These are phyloP conservation scores for Phyllostomus hastatus DNA, from an alignment of 2,113 vertebrate genomes.

Conservation along the genomic window DNA sequence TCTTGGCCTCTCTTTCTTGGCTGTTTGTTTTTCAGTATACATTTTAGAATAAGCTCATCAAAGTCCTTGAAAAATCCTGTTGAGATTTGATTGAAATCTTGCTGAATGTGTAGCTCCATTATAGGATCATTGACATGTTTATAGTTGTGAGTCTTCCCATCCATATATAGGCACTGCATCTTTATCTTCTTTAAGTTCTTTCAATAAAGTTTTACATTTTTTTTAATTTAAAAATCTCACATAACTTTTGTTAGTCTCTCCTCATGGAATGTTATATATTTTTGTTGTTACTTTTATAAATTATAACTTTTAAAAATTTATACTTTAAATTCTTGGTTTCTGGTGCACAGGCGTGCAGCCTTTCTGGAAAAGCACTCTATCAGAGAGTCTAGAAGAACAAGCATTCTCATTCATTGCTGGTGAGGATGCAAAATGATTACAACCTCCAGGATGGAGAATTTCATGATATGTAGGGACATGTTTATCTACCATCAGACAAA, in stretches of 20 bases:
- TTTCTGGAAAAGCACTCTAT: neutral
- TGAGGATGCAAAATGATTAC: neutral
- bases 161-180: neutral
- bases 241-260: neutral
- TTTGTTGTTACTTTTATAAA: constrained; percentile 11
- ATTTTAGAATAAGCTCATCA: neutral
- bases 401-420: neutral
- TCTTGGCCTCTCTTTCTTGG: neutral
- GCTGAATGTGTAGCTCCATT: neutral
- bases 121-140: neutral
- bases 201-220: neutral
- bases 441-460: neutral
- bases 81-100: neutral
- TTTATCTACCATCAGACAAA: neutral
- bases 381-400: neutral
- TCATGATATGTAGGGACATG: neutral
- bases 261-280: neutral
- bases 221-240: neutral
- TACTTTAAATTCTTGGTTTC: neutral
- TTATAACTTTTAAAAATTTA: neutral
- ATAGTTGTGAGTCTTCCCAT: neutral
- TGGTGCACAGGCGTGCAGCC: neutral
- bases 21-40: neutral
- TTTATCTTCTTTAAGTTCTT: neutral
- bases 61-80: neutral